A percentile compares a stretch with the other conserved stretches of the same genome.
phyloP scores from a whole-genome alignment of 2,888 invertebrate genomes.

The Ethmia dodecea region DNA sequence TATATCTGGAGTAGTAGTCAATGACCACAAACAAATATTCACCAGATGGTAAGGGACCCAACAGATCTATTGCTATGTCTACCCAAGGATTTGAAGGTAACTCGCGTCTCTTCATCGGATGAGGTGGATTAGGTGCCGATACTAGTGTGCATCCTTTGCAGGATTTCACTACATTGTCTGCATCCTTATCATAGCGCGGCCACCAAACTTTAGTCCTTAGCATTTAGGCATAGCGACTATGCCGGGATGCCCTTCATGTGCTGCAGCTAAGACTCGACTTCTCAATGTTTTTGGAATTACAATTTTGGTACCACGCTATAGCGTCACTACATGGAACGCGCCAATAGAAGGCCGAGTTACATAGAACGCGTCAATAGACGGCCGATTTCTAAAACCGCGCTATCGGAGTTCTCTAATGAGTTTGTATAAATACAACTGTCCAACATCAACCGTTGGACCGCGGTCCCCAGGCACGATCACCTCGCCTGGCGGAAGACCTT shows the following conservation, averaged over 20 bases:
- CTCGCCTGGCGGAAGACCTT: too few relatives aligned
- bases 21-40: slow-evolving; percentile 21
- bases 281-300: neutral
- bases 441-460: too few relatives aligned
- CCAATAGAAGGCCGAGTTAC: too few relatives aligned
- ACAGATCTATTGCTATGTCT: slow-evolving; percentile 19
- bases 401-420: too few relatives aligned
- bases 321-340: too few relatives aligned
- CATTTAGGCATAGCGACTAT: too few relatives aligned
- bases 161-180: slow-evolving; percentile 13
- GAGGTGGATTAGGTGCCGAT: slow-evolving; percentile 13
- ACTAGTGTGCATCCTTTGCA: slow-evolving; percentile 22
- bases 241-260: neutral
- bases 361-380: too few relatives aligned
- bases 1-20: slow-evolving; percentile 24
- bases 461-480: too few relatives aligned
- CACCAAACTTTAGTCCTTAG: slow-evolving; percentile 5
- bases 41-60: slow-evolving; percentile 21
- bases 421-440: too few relatives aligned
- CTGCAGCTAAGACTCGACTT: neutral
- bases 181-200: slow-evolving; percentile 17
- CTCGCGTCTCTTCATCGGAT: slow-evolving; percentile 15
- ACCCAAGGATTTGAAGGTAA: slow-evolving; percentile 18
- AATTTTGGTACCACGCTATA: slow-evolving; percentile 1
- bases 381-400: too few relatives aligned